Evolutionary conservation across 1,140 invertebrate genomes (phyloP).

Genomic region (Latrodectus geometricus): DNA sequence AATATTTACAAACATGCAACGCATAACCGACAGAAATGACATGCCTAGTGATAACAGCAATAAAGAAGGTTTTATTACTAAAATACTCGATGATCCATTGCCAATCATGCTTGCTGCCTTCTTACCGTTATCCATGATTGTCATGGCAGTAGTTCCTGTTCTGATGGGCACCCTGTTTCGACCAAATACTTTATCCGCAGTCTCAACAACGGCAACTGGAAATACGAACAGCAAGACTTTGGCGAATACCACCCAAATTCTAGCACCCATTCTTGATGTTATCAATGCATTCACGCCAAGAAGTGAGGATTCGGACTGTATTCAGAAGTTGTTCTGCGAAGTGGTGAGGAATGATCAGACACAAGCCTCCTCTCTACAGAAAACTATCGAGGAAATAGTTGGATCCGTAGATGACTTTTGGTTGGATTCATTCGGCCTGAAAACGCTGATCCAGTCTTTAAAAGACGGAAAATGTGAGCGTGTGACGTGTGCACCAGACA

Average conservation of each 20-base stretch:
- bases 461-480: slow-evolving; percentile 31
- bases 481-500: not conserved
- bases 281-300: slow-evolving; percentile 29
- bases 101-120: slow-evolving; percentile 8
- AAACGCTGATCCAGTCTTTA: slow-evolving; percentile 9
- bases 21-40: slow-evolving; percentile 8
- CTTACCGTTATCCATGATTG: slow-evolving; percentile 32
- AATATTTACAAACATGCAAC: not conserved
- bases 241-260: not conserved
- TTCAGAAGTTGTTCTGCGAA: slow-evolving; percentile 24
- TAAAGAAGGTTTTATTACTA: not conserved
- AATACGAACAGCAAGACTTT: not conserved
- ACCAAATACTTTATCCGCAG: not conserved
- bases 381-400: not conserved
- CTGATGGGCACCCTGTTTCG: not conserved
- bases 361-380: not conserved
- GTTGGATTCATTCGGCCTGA: slow-evolving; percentile 19
- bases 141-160: slow-evolving; percentile 20
- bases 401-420: slow-evolving; percentile 1
- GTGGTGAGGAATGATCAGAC: not conserved
- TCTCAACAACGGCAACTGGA: slow-evolving; percentile 16
- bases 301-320: slow-evolving; percentile 15
- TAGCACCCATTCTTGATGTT: slow-evolving; percentile 27
- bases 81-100: not conserved
- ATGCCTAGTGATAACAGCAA: not conserved